phyloP scores from a whole-genome alignment of 2,888 invertebrate genomes.

The Leptinotarsa rubiginosa region DNA sequence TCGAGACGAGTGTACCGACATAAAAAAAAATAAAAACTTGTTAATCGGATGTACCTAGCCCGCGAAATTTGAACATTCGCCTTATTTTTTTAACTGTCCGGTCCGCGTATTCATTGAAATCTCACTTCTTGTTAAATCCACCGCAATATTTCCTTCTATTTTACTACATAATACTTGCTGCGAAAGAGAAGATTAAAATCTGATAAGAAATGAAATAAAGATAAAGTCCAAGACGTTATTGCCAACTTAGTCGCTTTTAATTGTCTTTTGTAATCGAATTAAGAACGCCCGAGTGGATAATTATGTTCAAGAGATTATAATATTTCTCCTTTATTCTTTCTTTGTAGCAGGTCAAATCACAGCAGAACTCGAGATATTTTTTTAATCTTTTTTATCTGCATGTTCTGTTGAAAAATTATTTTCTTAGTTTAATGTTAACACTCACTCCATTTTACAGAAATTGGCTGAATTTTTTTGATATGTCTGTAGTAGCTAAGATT shows the following conservation, averaged over 20 bases:
- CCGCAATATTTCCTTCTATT: background rate
- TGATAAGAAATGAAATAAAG: slow-evolving; percentile 21
- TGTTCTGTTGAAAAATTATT: too few relatives aligned
- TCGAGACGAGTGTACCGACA: too few relatives aligned
- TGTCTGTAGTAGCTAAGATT: too few relatives aligned
- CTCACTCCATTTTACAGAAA: too few relatives aligned
- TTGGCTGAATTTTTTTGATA: too few relatives aligned
- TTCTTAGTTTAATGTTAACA: too few relatives aligned
- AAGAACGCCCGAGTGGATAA: slow-evolving; percentile 28
- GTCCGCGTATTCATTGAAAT: background rate
- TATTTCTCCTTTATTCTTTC: background rate
- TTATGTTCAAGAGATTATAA: slow-evolving; percentile 27
- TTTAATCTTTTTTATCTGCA: background rate
- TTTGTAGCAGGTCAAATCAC: slow-evolving; percentile 1
- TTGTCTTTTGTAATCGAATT: slow-evolving; percentile 35
- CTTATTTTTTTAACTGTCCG: too few relatives aligned
- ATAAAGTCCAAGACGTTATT: slow-evolving; percentile 27
- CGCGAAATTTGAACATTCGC: too few relatives aligned
- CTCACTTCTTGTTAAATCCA: background rate
- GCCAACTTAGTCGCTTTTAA: slow-evolving; percentile 33
- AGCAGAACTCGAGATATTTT: background rate
- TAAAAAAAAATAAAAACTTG: too few relatives aligned
- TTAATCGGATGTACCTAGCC: too few relatives aligned
- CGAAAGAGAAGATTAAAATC: slow-evolving; percentile 6
- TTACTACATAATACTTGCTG: slow-evolving; percentile 12